Base-by-base conservation (phyloP, 1,140 invertebrate genomes). In the Lycorma delicatula region DNA sequence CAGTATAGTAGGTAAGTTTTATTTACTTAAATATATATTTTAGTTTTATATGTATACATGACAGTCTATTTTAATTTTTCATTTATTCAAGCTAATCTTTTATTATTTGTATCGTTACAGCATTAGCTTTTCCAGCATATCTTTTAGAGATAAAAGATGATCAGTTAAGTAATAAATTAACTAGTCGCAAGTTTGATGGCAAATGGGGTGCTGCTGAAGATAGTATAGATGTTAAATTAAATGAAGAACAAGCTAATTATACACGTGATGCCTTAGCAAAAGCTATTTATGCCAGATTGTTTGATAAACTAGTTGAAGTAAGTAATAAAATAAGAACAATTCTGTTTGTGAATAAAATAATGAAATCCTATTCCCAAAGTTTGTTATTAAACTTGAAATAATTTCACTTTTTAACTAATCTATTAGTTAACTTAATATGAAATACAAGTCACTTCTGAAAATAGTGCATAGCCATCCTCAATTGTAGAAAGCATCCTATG, bases 121-220 rank as follows among this genome's bases (percentile, higher is more conserved):
- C 74, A 68, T 71, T 87, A 25, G 77, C 77, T 53, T 86, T 78
- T 67, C 84, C 85, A 23, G 76, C 83, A 1, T 81, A 75, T 63
- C 71, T 88, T 23, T 74, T 89, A 18, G 79, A 80, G 46, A 76
- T 89, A 34, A 76, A 82, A 28, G 60, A 72, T 4, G 77, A 80
- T 11, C 68, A 76, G 25, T 70, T 89, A 48, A 76, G 77, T 34
- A 74, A 74, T 46, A 87, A 87, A 67, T 67, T 87, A 38, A 81
- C 77, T 7, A 82, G 81, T 47, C 73, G 84, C 1, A 74, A 80
- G 60, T 83, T 88, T 71, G 84, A 87, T 63, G 84, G 81, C 50
- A 87, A 86, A 75, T 87, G 86, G 85, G 85, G 85, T 52, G 76
- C 74, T 52, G 77, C 83, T 53, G 78, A 79, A 2, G 86, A 88